Conservation (phyloP, 2,797 vertebrate genomes). For the Rhabdomys pumilio region DNA sequence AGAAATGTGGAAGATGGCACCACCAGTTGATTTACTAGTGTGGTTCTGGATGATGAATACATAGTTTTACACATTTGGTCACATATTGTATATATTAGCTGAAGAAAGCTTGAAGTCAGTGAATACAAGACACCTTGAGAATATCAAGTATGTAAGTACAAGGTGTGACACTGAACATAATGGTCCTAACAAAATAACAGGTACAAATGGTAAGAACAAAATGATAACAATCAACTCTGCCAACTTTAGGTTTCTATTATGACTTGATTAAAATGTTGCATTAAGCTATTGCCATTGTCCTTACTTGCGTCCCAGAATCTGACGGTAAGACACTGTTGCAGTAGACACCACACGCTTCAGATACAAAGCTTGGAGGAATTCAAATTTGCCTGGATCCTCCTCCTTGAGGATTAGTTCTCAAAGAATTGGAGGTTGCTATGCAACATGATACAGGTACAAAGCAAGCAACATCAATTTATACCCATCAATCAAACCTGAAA, state of each 20-base stretch:
- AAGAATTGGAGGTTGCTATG: not conserved
- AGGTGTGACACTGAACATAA: conserved; percentile 32
- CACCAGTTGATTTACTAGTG: not conserved
- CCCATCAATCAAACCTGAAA: not conserved
- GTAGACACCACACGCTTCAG: not conserved
- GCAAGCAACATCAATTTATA: not conserved
- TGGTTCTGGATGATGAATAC: not conserved
- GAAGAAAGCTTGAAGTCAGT: conserved; percentile 19
- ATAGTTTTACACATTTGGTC: conserved; percentile 41
- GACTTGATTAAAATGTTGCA: conserved; percentile 64
- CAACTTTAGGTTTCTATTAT: conserved; percentile 46
- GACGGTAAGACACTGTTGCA: not conserved
- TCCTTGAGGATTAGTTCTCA: not conserved
- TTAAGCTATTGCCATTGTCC: not conserved
- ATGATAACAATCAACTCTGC: conserved; percentile 28
- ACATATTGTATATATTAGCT: conserved; percentile 45
- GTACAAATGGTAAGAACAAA: conserved; percentile 18
- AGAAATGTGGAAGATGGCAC: not conserved
- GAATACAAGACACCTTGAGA: conserved; percentile 55
- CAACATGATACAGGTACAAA: not conserved
- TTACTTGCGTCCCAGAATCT: not conserved
- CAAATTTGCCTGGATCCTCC: not conserved
- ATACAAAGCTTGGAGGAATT: not conserved
- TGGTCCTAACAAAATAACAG: not conserved
- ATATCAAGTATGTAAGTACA: conserved; percentile 33